Evolutionary conservation across 2,888 invertebrate species (phyloP).

Genomic region (Ectemnius lituratus): DNA sequence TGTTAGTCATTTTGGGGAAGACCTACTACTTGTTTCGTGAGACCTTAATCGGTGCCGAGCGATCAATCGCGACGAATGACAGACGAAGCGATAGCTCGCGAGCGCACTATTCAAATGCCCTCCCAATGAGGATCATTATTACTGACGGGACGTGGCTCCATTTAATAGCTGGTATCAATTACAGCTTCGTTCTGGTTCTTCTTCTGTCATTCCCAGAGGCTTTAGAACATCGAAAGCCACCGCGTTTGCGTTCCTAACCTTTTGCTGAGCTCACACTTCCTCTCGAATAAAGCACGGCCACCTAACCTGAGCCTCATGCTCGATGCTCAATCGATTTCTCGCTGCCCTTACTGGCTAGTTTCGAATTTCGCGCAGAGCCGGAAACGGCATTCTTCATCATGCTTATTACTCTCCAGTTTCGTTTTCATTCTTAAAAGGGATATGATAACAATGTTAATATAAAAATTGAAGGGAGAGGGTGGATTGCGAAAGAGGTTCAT

Average conservation of each 20-base stretch:
- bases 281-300: neutral
- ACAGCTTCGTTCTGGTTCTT: no score
- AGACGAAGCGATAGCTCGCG: neutral
- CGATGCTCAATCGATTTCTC: conserved; percentile 2
- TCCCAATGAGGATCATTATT: neutral
- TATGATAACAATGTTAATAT: no score
- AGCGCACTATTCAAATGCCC: no score
- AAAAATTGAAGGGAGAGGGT: no score
- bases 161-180: neutral
- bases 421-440: no score
- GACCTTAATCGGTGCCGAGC: neutral
- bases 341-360: neutral
- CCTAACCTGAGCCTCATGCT: conserved; percentile 2
- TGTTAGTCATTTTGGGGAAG: no score
- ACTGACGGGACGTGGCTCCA: neutral
- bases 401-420: no score
- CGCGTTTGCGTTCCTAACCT: neutral
- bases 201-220: neutral
- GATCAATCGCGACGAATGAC: conserved; percentile 3
- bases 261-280: neutral
- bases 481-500: no score
- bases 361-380: neutral
- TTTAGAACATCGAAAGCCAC: neutral
- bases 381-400: no score
- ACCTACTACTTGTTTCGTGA: neutral